phyloP scores from a whole-genome alignment of 2,113 vertebrate species.

The Catagonus wagneri region DNA sequence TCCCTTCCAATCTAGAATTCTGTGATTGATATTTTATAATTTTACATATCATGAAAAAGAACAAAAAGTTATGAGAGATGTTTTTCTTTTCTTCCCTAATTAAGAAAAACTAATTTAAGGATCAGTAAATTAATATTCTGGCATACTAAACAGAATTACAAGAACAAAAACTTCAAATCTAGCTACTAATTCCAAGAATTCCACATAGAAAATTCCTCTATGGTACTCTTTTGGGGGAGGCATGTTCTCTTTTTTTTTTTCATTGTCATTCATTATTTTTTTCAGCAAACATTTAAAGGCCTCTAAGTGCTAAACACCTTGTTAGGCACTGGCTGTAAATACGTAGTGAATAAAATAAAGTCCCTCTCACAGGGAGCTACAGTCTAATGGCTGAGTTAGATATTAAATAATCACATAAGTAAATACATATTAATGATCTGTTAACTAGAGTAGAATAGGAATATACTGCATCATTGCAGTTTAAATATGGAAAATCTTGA shows the following conservation, averaged over 20 bases:
- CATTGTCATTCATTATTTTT: slow-evolving; percentile 9
- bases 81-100: not conserved
- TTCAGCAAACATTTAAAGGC: slow-evolving; percentile 25
- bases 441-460: slow-evolving; percentile 10
- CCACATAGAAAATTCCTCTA: not conserved
- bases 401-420: slow-evolving; percentile 35
- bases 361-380: not conserved
- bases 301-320: slow-evolving; percentile 5
- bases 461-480: not conserved
- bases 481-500: slow-evolving; percentile 30
- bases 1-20: not conserved
- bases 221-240: not conserved
- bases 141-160: not conserved
- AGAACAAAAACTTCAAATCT: slow-evolving; percentile 17
- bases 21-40: slow-evolving; percentile 17
- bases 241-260: not conserved
- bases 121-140: slow-evolving; percentile 22
- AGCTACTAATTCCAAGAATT: slow-evolving; percentile 11
- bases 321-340: not conserved
- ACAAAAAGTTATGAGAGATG: not conserved
- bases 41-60: not conserved
- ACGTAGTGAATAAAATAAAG: slow-evolving; percentile 21
- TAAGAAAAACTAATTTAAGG: not conserved
- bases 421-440: not conserved
- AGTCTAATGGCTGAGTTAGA: not conserved